Evolutionary conservation across 1,140 invertebrate species (phyloP), one percentile per base, ranked within the genome.

Genomic region (Trichonephila inaurata): DNA sequence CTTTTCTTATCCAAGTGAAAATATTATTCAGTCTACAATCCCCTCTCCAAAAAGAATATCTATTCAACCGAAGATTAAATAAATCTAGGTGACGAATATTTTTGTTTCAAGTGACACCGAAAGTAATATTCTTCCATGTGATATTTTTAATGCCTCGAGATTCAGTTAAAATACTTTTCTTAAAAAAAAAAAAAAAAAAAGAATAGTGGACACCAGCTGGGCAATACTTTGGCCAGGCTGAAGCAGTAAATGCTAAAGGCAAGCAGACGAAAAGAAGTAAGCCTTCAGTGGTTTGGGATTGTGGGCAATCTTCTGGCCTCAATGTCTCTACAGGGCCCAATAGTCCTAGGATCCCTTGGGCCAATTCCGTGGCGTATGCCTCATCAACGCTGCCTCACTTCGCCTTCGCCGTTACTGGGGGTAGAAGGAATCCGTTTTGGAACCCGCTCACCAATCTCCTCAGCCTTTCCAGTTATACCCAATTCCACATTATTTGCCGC

Each of bases 211-310:
- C 82, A 83, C 51, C 82, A 83, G 44, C 82, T 83, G 82, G 82
- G 51, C 82, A 58, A 44, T 10, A 51, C 51, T 58, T 24, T n/a
- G 24, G 40, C 16, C 21, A 51, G 64, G 40, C 58, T 18, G n/a
- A 89, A 81, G 44, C 19, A 77, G 44, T 77, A 90, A 77, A 90
- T 61, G 89, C n/a, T 60, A 66, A 81, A 81, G 28, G 44, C 58
- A 81, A 61, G 51, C 69, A 90, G 89, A 90, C 24, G 89, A 81
- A 81, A 61, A 77, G 69, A 81, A 90, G 44, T 90, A 90, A 90
- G 89, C 89, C 89, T 81, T 90, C 51, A 33, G 89, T 83, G 81
- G 77, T 91, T 91, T 91, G 90, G 90, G 90, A 91, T 91, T 83
- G 90, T 33, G 90, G 72, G 60, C 90, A 91, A 91, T 91, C 90